Percentiles rank a stretch among this genome's conserved stretches.
Evolutionary conservation across 2,797 vertebrate species (phyloP).

Genomic region (Pseudochromis fuscus): DNA sequence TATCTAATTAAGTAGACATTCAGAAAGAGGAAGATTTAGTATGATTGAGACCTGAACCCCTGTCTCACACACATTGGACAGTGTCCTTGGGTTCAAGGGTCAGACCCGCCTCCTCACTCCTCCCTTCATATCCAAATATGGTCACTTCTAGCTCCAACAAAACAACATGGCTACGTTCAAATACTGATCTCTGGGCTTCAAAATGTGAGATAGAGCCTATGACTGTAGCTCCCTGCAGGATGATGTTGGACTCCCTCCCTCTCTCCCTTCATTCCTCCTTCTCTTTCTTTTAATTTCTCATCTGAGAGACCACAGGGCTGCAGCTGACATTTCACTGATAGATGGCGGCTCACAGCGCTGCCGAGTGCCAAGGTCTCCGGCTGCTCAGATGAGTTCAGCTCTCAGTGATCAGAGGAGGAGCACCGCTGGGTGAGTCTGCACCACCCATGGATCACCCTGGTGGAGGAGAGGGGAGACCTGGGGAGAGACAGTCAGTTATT

Average conservation of each 20-base stretch:
- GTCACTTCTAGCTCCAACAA: no score
- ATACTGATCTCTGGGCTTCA: no score
- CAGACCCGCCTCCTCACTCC: no score
- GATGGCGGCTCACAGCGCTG: slow-evolving; percentile 51
- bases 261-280: background rate
- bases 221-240: slow-evolving; percentile 6
- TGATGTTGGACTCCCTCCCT: slow-evolving; percentile 26
- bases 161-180: no score
- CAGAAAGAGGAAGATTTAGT: no score
- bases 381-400: slow-evolving; percentile 52
- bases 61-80: no score
- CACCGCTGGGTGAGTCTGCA: slow-evolving; percentile 37
- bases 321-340: slow-evolving; percentile 61
- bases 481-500: slow-evolving; percentile 19
- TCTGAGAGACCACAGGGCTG: slow-evolving; percentile 49
- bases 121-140: no score
- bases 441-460: slow-evolving; percentile 48
- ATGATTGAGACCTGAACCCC: no score
- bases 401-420: slow-evolving; percentile 39
- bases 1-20: no score
- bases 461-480: slow-evolving; percentile 23
- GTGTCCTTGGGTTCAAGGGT: no score
- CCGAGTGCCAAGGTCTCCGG: slow-evolving; percentile 49
- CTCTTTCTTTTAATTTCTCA: slow-evolving; percentile 51
- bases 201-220: no score